These are phyloP conservation scores for Agrypnia vestita DNA, from an alignment of 1,140 invertebrate species.

Conservation along the genomic window DNA sequence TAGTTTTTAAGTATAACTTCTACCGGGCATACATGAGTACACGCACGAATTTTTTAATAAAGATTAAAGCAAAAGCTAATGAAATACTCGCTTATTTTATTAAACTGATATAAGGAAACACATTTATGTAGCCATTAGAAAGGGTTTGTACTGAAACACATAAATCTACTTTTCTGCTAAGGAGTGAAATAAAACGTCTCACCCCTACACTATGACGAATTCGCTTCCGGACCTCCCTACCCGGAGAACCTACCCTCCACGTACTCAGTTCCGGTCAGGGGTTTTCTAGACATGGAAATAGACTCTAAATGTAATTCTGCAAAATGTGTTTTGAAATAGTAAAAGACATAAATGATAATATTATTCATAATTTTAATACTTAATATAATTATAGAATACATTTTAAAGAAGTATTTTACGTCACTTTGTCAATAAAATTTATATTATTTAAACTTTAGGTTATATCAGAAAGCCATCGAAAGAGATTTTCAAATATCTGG, in stretches of 20 bases:
- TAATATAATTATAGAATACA: no score
- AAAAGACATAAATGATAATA: background rate
- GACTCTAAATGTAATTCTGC: no score
- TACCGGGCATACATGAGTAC: no score
- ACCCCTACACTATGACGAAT: conserved; percentile 26
- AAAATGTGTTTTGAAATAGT: background rate
- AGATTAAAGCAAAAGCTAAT: no score
- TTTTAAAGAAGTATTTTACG: no score
- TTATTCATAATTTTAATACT: no score
- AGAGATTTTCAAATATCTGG: no score
- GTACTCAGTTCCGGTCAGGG: conserved; percentile 14
- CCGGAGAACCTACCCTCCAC: background rate
- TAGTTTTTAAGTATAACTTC: no score
- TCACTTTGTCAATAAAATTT: no score
- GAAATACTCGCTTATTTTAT: background rate
- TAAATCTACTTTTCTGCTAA: conserved; percentile 39
- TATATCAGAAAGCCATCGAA: no score
- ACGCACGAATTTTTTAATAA: no score
- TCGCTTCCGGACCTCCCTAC: background rate
- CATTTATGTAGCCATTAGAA: background rate
- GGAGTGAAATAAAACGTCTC: conserved; percentile 25
- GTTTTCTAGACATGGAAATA: background rate
- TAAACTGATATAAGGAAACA: background rate
- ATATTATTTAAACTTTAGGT: no score
- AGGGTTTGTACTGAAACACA: conserved; percentile 1